Evolutionary conservation across 2,888 invertebrate genomes (phyloP).

Genomic region (Drosophila buzzatii): DNA sequence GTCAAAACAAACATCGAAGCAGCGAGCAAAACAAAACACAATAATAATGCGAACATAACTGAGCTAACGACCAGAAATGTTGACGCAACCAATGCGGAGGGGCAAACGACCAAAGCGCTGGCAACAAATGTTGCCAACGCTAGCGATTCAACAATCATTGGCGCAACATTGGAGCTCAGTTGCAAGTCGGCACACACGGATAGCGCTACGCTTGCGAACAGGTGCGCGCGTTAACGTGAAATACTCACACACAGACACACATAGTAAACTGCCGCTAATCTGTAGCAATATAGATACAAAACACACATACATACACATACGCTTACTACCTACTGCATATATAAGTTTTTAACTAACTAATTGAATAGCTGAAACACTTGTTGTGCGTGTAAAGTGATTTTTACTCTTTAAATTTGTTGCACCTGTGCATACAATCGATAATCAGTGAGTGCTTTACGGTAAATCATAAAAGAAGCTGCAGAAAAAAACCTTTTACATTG

Average conservation of each 20-base stretch:
- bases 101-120: constrained; percentile 58
- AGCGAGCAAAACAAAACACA: constrained; percentile 81
- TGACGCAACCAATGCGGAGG: constrained; percentile 61
- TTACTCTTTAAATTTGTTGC: neutral
- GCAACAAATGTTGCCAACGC: constrained; percentile 58
- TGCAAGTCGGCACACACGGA: constrained; percentile 85
- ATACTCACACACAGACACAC: neutral
- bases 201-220: constrained; percentile 81
- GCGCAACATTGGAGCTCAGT: constrained; percentile 74
- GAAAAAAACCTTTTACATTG: neutral
- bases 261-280: constrained; percentile 39
- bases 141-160: constrained; percentile 51
- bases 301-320: constrained; percentile 1
- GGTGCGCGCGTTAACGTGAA: constrained; percentile 78
- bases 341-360: constrained; percentile 19
- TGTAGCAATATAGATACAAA: constrained; percentile 27
- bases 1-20: constrained; percentile 77
- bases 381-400: constrained; percentile 35
- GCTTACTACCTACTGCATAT: neutral
- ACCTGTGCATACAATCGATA: constrained; percentile 28
- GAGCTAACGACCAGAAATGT: constrained; percentile 43
- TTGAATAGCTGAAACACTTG: constrained; percentile 45
- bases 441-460: constrained; percentile 23
- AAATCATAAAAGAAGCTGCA: constrained; percentile 4
- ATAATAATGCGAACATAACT: constrained; percentile 30